A percentile compares a stretch with the other conserved stretches of the same genome.
These are phyloP conservation scores for Drosophila neonasuta DNA, from an alignment of 2,888 invertebrate species.

Conservation along the genomic window DNA sequence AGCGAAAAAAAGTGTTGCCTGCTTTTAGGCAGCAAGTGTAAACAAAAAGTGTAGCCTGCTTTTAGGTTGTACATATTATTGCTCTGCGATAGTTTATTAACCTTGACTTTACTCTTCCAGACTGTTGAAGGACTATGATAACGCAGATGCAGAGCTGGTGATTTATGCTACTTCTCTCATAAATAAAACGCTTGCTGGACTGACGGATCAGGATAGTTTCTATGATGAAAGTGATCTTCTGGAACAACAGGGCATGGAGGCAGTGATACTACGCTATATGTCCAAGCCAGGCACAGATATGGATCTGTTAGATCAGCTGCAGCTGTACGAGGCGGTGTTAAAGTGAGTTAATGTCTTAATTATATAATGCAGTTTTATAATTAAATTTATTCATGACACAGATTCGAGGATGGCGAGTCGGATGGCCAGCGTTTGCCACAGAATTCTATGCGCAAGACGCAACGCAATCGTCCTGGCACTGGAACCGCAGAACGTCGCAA, in stretches of 20 bases:
- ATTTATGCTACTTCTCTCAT: conserved; percentile 98
- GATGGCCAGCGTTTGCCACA: conserved; percentile 85
- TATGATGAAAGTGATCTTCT: conserved; percentile 98
- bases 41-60: neutral
- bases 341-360: conserved; percentile 84
- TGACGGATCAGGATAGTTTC: conserved; percentile 97
- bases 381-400: conserved; percentile 22
- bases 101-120: conserved; percentile 74
- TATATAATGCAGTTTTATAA: neutral
- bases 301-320: conserved; percentile 95
- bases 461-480: conserved; percentile 86
- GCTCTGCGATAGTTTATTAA: neutral
- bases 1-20: conserved; percentile 26
- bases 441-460: conserved; percentile 88
- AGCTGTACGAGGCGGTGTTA: conserved; percentile 96
- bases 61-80: no score
- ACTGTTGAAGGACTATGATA: conserved; percentile 95
- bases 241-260: conserved; percentile 96
- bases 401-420: conserved; percentile 84
- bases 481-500: conserved; percentile 89
- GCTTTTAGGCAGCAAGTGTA: neutral
- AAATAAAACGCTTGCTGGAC: conserved; percentile 96
- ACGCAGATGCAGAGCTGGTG: conserved; percentile 97
- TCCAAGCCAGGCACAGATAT: conserved; percentile 95
- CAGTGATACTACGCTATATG: conserved; percentile 93